Evolutionary conservation across 2,797 vertebrate species (phyloP), one percentile per base, ranked within the genome.

Genomic region (Melanotaenia maccullochi): DNA sequence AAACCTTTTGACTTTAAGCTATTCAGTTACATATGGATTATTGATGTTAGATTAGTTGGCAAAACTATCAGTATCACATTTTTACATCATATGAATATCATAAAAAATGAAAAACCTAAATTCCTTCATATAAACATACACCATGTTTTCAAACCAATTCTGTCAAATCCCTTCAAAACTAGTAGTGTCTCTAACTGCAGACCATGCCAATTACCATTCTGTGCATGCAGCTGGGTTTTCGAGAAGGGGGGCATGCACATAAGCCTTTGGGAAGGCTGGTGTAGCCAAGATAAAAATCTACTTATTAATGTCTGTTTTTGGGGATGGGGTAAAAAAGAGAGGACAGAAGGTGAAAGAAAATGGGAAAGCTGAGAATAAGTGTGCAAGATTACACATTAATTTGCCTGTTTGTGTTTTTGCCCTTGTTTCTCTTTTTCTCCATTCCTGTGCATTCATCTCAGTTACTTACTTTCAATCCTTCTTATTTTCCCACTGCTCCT

Each of bases 281-380:
- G 90, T 82, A 83, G 75, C 73, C 0, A 81, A 88, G 87, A 92
- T 91, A 92, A 91, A 93, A 93, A 93, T 92, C 92, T 82, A 89
- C 85, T 93, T 89, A 93, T 92, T 92, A 93, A 86, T 70, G 75
- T 80, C 74, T 80, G 67, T 76, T 67, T 28, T 78, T 61, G 74
- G 70, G 61, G 81, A 83, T 65, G 71, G 61, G 76, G 77, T 81
- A 78, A 28, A 79, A 77, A 77, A 85, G 83, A 70, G 68, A 63
- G 62, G 68, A 71, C 74, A 83, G 61, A 57, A 75, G 62, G 75
- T 51, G 33, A 74, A 68, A 68, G 59, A 60, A 78, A 88, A 79
- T 65, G 18, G 69, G 4, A 75, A 63, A 18, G 68, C 59, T 35
- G 12, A 68, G 61, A 59, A 82, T 63, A 82, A 77, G 79, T 86